Base-by-base conservation (phyloP, 2,113 vertebrate genomes). In the Oostethus manadensis region DNA sequence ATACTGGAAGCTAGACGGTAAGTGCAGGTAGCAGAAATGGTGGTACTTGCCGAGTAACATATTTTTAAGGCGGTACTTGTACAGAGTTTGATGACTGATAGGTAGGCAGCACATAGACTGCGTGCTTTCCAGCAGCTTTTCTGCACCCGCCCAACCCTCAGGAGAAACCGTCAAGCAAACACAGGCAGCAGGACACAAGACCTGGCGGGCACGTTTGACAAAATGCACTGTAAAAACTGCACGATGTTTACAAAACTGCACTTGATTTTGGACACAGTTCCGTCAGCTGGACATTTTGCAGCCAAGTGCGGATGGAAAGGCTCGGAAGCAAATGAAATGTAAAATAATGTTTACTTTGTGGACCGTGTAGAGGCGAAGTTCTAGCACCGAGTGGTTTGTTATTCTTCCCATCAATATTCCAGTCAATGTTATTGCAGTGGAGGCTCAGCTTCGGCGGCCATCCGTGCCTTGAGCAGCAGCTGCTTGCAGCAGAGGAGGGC, bases 161-260 rank as follows among this genome's bases (percentile, higher is more conserved):
- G 68, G 76, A 66, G 55, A 56, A 70, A 49, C 54, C 58, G 51
- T 23, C 46, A 21, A 57, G 56, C 50, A 72, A 73, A 73, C 48
- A 68, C 47, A 43, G 56, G 48, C 40, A 56, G 66, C 65, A 69
- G 55, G 4, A 8, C 26, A 29, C 51, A 44, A 43, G n/a, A 48
- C 43, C 43, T 56, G 50, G 51, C 62, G 45, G 66, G 74, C 55
- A 58, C 20, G 49, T 69, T 62, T 50, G 64, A 70, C 56, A 51
- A 63, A 23, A 68, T 33, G 22, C 18, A 15, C 29, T 8, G 7
- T 18, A 14, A 20, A n/a, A 16, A 42, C 38, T 13, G 13, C 38
- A 42, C 4, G 1, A 3, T 42, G 38, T 14, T 13, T 13, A 11
- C 14, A 14, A 42, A 14, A 42, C 6, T 4, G 13, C 14, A 42